Evolutionary conservation across 2,113 vertebrate species (phyloP), one percentile per base, ranked within the genome.

Genomic region (Lepus timidus): DNA sequence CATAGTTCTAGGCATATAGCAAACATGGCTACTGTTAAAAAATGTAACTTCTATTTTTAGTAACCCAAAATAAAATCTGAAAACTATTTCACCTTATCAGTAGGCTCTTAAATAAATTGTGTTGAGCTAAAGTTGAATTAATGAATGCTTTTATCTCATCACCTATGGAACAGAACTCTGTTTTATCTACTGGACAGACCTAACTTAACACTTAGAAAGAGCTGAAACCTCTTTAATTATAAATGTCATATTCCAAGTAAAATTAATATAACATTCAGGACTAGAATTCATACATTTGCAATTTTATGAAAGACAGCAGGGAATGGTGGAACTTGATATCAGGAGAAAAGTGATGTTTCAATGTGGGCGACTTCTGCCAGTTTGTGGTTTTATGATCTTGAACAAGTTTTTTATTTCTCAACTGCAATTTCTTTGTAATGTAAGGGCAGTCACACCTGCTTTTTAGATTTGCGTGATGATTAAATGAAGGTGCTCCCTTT

Each of bases 201-300:
- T 68, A 84, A 17, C 51, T 52, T 70, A 44, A 44, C 44, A 44
- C 44, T 64, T 78, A 31, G 80, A 52, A 78, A 91, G 87, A 78
- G n/a, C 58, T 44, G 80, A 93, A 91, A 58, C 39, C 4, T 25
- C 36, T 76, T 95, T 93, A 92, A 95, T 95, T 83, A 52, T 84
- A 67, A 95, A 90, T 79, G 62, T 3, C 52, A 81, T 44, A 61
- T 73, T 93, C 29, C 84, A 79, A 81, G 62, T 82, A 52, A 88
- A 93, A 82, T 96, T 78, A 88, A 14, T 85, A 20, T 61, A 87
- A 90, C 55, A 68, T 10, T 73, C 88, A 76, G 7, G 65, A 61
- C 78, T 87, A 74, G 73, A 67, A 90, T 88, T 81, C 58, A 7
- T 75, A 27, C n/a, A 68, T 91, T 73, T 73, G 88, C 84, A 81